A percentile compares a stretch with the other conserved stretches of the same genome.
phyloP scores from a whole-genome alignment of 2,113 vertebrate genomes.

The Zapus hudsonius region DNA sequence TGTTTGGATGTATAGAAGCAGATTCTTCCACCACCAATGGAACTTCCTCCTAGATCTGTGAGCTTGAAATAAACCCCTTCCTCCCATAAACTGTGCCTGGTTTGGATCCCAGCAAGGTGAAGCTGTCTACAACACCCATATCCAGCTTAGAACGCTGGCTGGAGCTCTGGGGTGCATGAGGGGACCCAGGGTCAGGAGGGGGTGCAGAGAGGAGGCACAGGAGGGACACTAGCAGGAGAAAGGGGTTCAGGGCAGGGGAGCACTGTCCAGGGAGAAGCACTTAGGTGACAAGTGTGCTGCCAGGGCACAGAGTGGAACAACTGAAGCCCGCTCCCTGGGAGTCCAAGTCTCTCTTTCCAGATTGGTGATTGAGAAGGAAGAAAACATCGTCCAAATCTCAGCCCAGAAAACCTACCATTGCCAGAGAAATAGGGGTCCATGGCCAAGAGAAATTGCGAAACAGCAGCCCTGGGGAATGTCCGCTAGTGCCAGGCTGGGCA shows the following conservation, averaged over 20 bases:
- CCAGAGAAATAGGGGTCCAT: constrained; percentile 46
- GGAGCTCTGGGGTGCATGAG: no score
- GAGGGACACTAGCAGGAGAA: background rate
- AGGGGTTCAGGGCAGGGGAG: background rate
- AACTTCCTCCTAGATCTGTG: no score
- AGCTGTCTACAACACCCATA: no score
- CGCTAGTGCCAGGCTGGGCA: background rate
- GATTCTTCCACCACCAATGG: no score
- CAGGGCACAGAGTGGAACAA: background rate
- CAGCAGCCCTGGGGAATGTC: background rate
- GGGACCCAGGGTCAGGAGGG: background rate
- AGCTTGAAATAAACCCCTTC: no score
- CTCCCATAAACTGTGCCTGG: no score
- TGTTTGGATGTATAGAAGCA: no score
- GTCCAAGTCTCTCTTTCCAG: constrained; percentile 29
- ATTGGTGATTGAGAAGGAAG: constrained; percentile 65
- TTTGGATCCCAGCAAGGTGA: no score
- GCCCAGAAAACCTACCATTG: constrained; percentile 69
- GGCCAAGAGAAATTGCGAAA: constrained; percentile 72
- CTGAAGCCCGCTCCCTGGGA: background rate
- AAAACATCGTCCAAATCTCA: constrained; percentile 56
- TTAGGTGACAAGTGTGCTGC: background rate
- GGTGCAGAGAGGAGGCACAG: no score
- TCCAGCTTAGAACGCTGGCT: background rate
- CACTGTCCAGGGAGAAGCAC: background rate